Percentiles rank a stretch among this genome's conserved stretches.
Evolutionary conservation across 2,888 invertebrate genomes (phyloP).

Genomic region (Hylaea fasciaria): DNA sequence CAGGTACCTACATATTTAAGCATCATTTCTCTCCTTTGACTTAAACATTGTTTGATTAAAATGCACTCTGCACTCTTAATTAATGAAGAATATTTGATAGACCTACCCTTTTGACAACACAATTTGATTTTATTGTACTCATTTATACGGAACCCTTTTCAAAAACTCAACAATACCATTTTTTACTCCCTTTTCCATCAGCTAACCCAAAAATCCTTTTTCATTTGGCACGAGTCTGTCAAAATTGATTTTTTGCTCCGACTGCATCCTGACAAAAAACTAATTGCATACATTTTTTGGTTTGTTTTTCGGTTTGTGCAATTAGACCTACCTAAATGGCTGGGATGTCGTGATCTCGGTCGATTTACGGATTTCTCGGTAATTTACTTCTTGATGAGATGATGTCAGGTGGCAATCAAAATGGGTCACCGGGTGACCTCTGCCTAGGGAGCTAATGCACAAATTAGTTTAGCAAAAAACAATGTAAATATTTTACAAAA

Average conservation of each 20-base stretch:
- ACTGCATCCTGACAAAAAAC: constrained; percentile 66
- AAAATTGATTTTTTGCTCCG: constrained; percentile 73
- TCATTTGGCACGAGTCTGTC: constrained; percentile 67
- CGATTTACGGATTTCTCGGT: constrained; percentile 58
- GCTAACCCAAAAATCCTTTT: constrained; percentile 43
- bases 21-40: no score
- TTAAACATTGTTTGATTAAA: no score
- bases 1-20: no score
- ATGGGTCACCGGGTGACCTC: constrained; percentile 41
- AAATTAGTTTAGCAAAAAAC: constrained; percentile 30
- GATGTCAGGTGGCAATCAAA: constrained; percentile 63
- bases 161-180: constrained; percentile 5
- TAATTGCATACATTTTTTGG: constrained; percentile 60
- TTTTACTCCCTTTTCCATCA: constrained; percentile 30
- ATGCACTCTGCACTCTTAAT: no score
- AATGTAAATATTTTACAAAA: constrained; percentile 32
- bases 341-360: constrained; percentile 53
- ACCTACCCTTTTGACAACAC: no score
- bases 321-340: constrained; percentile 65
- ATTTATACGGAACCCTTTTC: constrained; percentile 28
- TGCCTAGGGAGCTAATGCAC: constrained; percentile 28
- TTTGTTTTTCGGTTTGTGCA: constrained; percentile 62
- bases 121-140: background rate
- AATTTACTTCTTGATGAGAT: constrained; percentile 66
- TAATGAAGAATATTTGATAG: no score